Evolutionary conservation across 2,113 vertebrate genomes (phyloP).

Genomic region (Lota lota): DNA sequence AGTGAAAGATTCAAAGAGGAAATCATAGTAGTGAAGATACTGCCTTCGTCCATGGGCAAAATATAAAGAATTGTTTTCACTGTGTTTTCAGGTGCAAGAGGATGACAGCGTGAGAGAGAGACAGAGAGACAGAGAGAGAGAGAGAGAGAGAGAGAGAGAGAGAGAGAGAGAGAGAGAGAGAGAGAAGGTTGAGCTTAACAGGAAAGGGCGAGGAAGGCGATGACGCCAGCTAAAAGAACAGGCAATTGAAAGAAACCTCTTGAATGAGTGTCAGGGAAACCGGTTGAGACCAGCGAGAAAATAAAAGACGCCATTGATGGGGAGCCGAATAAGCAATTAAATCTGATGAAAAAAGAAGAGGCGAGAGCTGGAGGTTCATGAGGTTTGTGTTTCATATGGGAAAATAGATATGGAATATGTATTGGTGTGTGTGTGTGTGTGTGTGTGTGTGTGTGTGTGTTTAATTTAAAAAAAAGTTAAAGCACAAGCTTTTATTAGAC

Average conservation of each 20-base stretch:
- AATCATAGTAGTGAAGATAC: too few relatives aligned
- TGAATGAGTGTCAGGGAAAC: neutral
- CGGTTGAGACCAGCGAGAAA: neutral
- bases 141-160: neutral
- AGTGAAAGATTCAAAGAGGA: too few relatives aligned
- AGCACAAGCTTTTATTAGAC: too few relatives aligned
- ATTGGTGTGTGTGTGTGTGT: too few relatives aligned
- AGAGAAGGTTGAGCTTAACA: neutral
- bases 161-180: neutral
- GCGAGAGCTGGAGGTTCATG: too few relatives aligned
- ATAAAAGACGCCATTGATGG: neutral
- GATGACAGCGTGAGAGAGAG: slow-evolving; percentile 1
- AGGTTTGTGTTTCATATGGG: too few relatives aligned
- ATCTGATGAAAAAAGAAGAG: neutral
- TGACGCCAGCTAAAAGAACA: neutral
- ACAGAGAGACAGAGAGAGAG: slow-evolving; percentile 9
- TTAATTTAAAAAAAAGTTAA: too few relatives aligned
- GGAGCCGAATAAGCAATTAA: neutral
- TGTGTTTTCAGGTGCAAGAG: too few relatives aligned
- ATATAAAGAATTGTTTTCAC: too few relatives aligned
- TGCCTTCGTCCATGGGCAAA: too few relatives aligned
- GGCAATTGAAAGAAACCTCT: slow-evolving; percentile 1
- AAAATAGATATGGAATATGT: too few relatives aligned
- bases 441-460: too few relatives aligned
- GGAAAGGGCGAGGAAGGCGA: neutral